Evolutionary conservation across 2,113 vertebrate genomes (phyloP).

Genomic region (Lamprotornis superbus): DNA sequence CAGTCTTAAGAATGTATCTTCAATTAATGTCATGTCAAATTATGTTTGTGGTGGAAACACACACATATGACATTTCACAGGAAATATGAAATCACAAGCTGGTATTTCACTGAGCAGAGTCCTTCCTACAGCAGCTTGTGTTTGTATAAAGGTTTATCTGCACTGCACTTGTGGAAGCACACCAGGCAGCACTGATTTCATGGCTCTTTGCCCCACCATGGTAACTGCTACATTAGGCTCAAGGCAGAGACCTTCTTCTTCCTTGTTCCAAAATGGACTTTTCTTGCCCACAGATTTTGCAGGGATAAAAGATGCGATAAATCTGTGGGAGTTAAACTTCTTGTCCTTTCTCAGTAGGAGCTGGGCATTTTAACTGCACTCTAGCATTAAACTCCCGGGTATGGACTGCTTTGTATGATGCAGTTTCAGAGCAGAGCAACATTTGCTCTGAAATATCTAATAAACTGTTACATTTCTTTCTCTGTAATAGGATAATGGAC

Average conservation of each 20-base stretch:
- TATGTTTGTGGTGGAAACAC: not conserved
- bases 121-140: not conserved
- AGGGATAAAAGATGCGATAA: not conserved
- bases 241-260: not conserved
- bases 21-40: not conserved
- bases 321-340: not conserved
- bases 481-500: not conserved
- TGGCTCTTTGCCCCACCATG: not conserved
- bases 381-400: not conserved
- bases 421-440: not conserved
- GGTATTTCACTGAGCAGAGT: not conserved
- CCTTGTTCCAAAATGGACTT: not conserved
- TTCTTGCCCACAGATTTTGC: not conserved
- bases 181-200: not conserved
- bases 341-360: not conserved
- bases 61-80: not conserved
- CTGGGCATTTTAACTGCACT: not conserved
- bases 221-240: not conserved
- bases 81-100: not conserved
- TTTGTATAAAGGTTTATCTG: not conserved
- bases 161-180: not conserved
- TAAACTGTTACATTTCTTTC: not conserved
- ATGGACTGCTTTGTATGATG: not conserved
- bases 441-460: not conserved
- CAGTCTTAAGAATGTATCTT: not conserved